Evolutionary conservation across 1,140 invertebrate species (phyloP), one percentile per base, ranked within the genome.

Genomic region (Pogonus chalceus): DNA sequence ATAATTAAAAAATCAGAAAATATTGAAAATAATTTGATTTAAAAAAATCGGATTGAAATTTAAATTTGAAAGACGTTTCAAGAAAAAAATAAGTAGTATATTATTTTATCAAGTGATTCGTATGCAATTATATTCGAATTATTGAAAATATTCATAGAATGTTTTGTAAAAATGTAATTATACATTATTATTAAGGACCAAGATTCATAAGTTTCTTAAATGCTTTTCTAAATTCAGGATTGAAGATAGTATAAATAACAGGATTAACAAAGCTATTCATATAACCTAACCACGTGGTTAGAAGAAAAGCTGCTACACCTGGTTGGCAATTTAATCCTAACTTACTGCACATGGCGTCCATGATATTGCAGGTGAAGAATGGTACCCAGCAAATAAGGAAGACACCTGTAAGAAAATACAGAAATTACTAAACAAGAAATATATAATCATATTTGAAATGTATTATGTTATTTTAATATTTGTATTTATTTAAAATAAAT

Each of bases 191-290:
- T 52, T 49, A 55, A 18, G 51, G 51, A 56, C 81, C 79, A 60
- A 80, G 73, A 57, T 76, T 76, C 70, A 97, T 84, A 55, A 99
- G 83, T 72, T 95, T 96, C 66, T 94, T 92, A 74, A 99, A 99
- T 26, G 96, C 96, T 78, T 98, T 97, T 54, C 96, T 80, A 74
- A 99, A 99, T 73, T 99, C 96, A 2, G 92, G 90, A 76, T 99
- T 99, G 78, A 98, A 99, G 65, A 99, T 97, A 35, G 96, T 98
- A 72, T 99, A 98, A 70, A 99, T 99, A 56, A 98, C 87, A 2
- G 95, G 95, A 76, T 98, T 98, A 54, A 98, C 87, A 67, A 93
- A 96, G 65, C 85, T 96, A 76, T 99, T 99, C 77, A 98, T 94
- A 74, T 98, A 99, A 46, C 96, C 96, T 26, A 99, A 78, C 96